Conservation (phyloP, 2,888 invertebrate species). For the Gymnoscelis rufifasciata region DNA sequence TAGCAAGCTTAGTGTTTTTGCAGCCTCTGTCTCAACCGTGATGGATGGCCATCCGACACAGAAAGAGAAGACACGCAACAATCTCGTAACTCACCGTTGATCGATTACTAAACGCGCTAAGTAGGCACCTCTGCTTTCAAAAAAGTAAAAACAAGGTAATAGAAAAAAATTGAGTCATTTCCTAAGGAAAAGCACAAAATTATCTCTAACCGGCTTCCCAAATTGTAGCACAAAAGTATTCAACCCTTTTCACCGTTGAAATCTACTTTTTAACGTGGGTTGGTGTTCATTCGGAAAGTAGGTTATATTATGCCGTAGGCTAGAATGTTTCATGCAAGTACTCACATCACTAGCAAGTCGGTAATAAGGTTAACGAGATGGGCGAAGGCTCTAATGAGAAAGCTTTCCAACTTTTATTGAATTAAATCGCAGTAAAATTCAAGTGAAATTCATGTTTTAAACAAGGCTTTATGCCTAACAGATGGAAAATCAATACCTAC, state of each 20-base stretch:
- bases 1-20: slow-evolving; percentile 17
- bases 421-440: slow-evolving; percentile 41
- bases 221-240: slow-evolving; percentile 12
- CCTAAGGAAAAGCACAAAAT: slow-evolving; percentile 9
- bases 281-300: slow-evolving; percentile 33
- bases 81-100: slow-evolving; percentile 21
- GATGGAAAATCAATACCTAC: no score
- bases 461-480: neutral
- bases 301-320: slow-evolving; percentile 29
- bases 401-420: slow-evolving; percentile 51
- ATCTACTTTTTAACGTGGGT: slow-evolving; percentile 35
- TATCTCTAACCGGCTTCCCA: slow-evolving; percentile 19
- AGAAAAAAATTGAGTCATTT: neutral
- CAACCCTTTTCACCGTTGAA: slow-evolving; percentile 16
- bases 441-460: neutral
- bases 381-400: slow-evolving; percentile 57
- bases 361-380: slow-evolving; percentile 69
- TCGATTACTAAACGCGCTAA: slow-evolving; percentile 11
- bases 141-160: neutral
- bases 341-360: slow-evolving; percentile 38
- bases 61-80: slow-evolving; percentile 23
- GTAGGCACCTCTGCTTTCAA: neutral
- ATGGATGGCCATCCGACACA: slow-evolving; percentile 22
- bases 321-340: slow-evolving; percentile 37
- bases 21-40: slow-evolving; percentile 16